These are phyloP conservation scores for Pteronotus mesoamericanus DNA, from an alignment of 2,797 vertebrate genomes.

Conservation along the genomic window DNA sequence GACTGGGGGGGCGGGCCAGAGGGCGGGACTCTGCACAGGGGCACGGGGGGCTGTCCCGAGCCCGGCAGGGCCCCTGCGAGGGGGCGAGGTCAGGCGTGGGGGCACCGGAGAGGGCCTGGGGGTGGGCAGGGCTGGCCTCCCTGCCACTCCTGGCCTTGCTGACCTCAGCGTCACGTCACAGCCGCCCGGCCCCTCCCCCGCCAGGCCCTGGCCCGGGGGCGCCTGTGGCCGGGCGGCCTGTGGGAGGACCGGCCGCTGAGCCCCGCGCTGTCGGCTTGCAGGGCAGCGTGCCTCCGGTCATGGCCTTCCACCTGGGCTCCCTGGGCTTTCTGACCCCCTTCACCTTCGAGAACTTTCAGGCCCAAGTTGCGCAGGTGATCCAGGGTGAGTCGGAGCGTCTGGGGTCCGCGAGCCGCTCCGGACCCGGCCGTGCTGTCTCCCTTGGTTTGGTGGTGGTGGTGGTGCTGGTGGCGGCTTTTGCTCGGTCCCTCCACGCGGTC, in stretches of 20 bases:
- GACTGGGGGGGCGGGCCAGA: neutral
- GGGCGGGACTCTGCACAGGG: fast-evolving
- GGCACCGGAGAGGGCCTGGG: neutral
- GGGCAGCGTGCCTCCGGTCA: conserved; percentile 96
- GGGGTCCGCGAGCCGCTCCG: neutral
- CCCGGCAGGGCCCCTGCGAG: neutral
- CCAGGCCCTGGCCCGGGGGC: neutral
- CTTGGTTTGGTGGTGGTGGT: neutral
- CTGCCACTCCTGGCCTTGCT: neutral
- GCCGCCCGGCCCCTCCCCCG: neutral
- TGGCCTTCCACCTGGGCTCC: conserved; percentile 96
- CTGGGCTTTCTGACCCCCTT: conserved; percentile 96
- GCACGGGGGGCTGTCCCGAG: fast-evolving
- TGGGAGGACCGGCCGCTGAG: fast-evolving
- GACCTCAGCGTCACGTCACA: neutral
- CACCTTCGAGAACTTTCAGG: conserved; percentile 93
- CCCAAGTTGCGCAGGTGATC: conserved; percentile 95
- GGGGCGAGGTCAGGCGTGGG: neutral
- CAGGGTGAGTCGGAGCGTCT: conserved; percentile 84
- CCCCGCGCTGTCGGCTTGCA: conserved; percentile 54
- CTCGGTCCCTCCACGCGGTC: too few relatives aligned
- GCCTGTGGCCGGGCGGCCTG: neutral
- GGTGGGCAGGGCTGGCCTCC: neutral
- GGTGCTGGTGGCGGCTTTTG: too few relatives aligned
- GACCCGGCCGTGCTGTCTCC: neutral